Percentiles rank a stretch among this genome's conserved stretches.
Conservation (phyloP, 2,113 vertebrate species). For the Donacobius atricapilla region DNA sequence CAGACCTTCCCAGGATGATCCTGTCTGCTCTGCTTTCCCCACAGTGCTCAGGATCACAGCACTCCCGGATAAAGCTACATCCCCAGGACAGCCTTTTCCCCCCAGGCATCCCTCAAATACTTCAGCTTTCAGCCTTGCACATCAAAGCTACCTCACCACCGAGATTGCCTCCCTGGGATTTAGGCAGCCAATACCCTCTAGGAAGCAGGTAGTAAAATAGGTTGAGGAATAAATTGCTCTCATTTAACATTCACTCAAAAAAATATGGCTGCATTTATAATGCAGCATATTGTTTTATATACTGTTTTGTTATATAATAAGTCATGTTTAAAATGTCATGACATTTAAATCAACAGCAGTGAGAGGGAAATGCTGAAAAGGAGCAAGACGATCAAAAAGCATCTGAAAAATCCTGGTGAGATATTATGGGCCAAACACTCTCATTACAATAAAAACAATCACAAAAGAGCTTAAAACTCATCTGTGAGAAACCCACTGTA, state of each 20-base stretch:
- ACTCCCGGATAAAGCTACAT: background rate
- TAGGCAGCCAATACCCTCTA: constrained; percentile 16
- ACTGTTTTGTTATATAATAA: constrained; percentile 69
- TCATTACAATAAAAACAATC: background rate
- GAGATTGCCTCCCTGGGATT: background rate
- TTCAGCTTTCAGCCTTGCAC: background rate
- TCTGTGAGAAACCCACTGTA: background rate
- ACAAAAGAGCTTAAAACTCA: background rate
- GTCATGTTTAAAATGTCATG: constrained; percentile 71
- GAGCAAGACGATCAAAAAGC: constrained; percentile 41
- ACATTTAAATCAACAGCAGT: constrained; percentile 69
- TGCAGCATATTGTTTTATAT: constrained; percentile 56
- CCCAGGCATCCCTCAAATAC: background rate
- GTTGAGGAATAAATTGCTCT: constrained; percentile 46
- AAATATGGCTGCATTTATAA: constrained; percentile 56
- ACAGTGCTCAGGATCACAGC: background rate
- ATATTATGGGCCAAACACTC: background rate
- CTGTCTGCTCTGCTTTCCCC: background rate
- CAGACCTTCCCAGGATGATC: background rate
- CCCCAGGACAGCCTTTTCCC: background rate
- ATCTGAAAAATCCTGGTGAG: constrained; percentile 26
- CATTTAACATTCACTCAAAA: constrained; percentile 58
- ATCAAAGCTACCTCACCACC: background rate
- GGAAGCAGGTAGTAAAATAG: constrained; percentile 43
- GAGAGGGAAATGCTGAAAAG: constrained; percentile 52